phyloP scores from a whole-genome alignment of 1,140 invertebrate genomes.

The Trichonephila clavipes region DNA sequence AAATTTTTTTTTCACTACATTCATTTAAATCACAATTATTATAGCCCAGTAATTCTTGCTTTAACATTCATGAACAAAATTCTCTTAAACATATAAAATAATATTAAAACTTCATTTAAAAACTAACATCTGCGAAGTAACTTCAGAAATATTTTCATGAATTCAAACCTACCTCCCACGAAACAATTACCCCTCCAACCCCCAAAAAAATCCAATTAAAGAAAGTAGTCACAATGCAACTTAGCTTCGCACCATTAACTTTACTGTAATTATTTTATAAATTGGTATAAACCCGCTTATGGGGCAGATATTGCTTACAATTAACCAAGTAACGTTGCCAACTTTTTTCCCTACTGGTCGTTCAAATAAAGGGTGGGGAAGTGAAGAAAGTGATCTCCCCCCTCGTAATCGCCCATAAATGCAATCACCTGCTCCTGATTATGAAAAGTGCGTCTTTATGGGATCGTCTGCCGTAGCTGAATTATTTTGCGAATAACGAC shows the following conservation, averaged over 20 bases:
- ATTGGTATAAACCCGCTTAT: not conserved
- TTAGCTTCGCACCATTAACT: not conserved
- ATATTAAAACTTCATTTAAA: too few species aligned
- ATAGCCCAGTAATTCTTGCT: too few species aligned
- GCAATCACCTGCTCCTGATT: slow-evolving; percentile 22
- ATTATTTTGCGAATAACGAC: not conserved
- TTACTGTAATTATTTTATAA: slow-evolving; percentile 13
- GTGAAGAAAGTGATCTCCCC: not conserved
- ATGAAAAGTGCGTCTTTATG: slow-evolving; percentile 15
- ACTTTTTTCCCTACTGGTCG: not conserved
- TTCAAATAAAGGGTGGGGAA: not conserved
- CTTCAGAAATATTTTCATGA: too few species aligned
- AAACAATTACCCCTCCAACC: too few species aligned
- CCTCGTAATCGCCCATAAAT: not conserved
- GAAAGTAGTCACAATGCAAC: too few species aligned
- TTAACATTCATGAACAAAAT: too few species aligned
- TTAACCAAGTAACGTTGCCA: not conserved
- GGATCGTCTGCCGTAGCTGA: not conserved
- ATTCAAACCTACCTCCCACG: too few species aligned
- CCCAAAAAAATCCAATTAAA: too few species aligned
- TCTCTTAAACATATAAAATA: too few species aligned
- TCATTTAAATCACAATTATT: too few species aligned
- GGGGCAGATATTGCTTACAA: not conserved
- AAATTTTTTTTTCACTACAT: too few species aligned
- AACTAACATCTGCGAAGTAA: too few species aligned